Evolutionary conservation across 2,113 vertebrate genomes (phyloP).

Genomic region (Lepus timidus): DNA sequence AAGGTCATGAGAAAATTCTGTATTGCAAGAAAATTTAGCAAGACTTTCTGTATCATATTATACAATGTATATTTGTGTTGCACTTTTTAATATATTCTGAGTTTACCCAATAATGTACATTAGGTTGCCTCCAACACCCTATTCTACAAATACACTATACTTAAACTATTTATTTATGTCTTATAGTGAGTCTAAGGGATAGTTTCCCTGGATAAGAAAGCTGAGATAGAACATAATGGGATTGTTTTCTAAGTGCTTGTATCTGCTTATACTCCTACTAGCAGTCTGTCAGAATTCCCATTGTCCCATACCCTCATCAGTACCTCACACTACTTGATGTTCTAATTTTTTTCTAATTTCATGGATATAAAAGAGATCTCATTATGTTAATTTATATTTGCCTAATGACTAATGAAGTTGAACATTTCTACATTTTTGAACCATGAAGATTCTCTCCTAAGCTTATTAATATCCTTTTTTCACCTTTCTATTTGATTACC

Average conservation of each 20-base stretch:
- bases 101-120: background rate
- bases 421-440: background rate
- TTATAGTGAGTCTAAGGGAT: background rate
- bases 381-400: slow-evolving; percentile 24
- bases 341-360: background rate
- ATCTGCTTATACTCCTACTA: background rate
- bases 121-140: background rate
- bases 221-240: background rate
- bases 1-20: background rate
- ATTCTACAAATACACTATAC: background rate
- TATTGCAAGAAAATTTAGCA: background rate
- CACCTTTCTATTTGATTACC: background rate
- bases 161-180: background rate
- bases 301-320: background rate
- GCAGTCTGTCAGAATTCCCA: background rate
- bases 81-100: background rate
- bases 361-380: background rate
- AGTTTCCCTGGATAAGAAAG: background rate
- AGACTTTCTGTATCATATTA: background rate
- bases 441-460: background rate
- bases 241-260: background rate
- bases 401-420: background rate
- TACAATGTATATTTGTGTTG: background rate
- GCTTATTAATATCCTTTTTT: background rate
- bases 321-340: background rate